A percentile compares a stretch with the other conserved stretches of the same genome.
Evolutionary conservation across 2,888 invertebrate species (phyloP).

Genomic region (Noctuana brunneofusca): DNA sequence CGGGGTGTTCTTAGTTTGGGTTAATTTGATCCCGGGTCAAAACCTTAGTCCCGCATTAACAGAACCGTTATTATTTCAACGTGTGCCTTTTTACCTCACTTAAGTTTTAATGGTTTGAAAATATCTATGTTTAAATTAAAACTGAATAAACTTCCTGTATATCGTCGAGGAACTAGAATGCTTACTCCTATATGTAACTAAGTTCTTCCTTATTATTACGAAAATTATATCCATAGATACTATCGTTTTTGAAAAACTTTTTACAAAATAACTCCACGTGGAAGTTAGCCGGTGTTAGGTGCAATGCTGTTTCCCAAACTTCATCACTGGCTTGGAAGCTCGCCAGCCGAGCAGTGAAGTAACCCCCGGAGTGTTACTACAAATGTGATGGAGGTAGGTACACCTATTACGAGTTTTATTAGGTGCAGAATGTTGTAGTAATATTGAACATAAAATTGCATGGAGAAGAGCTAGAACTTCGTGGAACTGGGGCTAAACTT

Average conservation of each 20-base stretch:
- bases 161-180: too few relatives aligned
- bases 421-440: background rate
- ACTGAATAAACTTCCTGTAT: too few relatives aligned
- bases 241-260: background rate
- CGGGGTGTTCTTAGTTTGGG: background rate
- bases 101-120: background rate
- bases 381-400: background rate
- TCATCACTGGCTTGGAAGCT: conserved; percentile 18
- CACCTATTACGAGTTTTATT: conserved; percentile 1
- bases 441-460: background rate
- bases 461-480: background rate
- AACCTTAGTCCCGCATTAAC: too few relatives aligned
- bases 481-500: too few relatives aligned
- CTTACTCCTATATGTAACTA: too few relatives aligned
- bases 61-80: background rate
- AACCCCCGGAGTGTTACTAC: conserved; percentile 2
- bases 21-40: too few relatives aligned
- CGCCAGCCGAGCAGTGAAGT: conserved; percentile 8
- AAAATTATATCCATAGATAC: too few relatives aligned
- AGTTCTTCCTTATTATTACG: too few relatives aligned
- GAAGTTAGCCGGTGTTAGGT: conserved; percentile 4
- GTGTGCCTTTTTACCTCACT: background rate
- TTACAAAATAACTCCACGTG: conserved; percentile 6
- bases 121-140: too few relatives aligned
- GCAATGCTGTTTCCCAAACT: conserved; percentile 15